Conservation (phyloP, 2,888 invertebrate genomes). For the Bhutanitis thaidina region DNA sequence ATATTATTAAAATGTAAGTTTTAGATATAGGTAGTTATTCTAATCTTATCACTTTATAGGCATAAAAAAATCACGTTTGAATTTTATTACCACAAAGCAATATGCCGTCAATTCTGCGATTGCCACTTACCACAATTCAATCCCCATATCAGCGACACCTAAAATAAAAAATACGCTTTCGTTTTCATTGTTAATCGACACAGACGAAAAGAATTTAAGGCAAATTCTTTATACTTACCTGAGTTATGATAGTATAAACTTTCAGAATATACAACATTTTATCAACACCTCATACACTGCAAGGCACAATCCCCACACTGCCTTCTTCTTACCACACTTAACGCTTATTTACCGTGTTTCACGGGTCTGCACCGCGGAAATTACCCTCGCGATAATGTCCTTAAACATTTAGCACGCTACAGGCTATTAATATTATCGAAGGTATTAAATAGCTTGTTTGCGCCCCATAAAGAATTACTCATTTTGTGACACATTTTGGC, state of each 20-base stretch:
- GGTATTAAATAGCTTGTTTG: neutral
- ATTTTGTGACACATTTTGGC: no score
- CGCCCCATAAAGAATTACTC: neutral
- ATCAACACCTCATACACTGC: conserved; percentile 36
- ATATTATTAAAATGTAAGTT: no score
- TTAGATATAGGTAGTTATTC: no score
- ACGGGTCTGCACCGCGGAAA: conserved; percentile 47
- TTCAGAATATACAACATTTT: conserved; percentile 18
- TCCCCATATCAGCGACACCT: conserved; percentile 39
- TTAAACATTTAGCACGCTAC: conserved; percentile 45
- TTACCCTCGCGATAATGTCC: conserved; percentile 65
- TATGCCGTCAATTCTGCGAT: no score
- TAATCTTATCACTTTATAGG: no score
- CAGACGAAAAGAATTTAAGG: neutral
- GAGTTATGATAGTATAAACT: conserved; percentile 26
- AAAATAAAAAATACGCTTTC: conserved; percentile 31
- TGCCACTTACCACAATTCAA: conserved; percentile 48
- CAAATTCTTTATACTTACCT: conserved; percentile 42
- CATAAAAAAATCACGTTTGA: no score
- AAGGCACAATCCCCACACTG: conserved; percentile 40
- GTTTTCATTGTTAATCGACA: neutral
- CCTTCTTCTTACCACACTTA: conserved; percentile 33
- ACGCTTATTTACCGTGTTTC: conserved; percentile 48
- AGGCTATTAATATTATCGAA: conserved; percentile 35
- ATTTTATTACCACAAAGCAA: no score